Base-by-base conservation (phyloP, 64 coral and sea anemone genomes). In the Acropora tenuis region DNA sequence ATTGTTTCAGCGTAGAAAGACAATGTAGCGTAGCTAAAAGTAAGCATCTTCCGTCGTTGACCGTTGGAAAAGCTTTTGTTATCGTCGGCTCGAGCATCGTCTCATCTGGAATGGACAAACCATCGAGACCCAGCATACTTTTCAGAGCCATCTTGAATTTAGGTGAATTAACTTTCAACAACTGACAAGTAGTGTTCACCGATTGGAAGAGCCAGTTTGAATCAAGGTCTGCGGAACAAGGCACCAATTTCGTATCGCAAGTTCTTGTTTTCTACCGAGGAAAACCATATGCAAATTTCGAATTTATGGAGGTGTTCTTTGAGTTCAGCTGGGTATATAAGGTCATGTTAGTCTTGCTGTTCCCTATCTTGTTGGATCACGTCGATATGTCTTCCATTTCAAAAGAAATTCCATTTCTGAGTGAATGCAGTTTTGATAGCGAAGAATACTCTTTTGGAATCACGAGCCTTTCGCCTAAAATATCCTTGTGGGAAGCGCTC, bases 271-370 rank as follows among this genome's bases (percentile, higher is more conserved):
- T 85, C 45, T 71, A 46, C 82, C 82, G 65, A 85, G 82, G 65
- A 85, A 85, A 85, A 85, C 82, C 82, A 71, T 85, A 85, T 85
- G 82, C 63, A 85, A 85, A 85, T 83, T 65, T 30, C 63, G 72
- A 85, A 85, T 55, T 63, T 84, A 46, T 48, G 48, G 61, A 45
- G 82, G 63, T 85, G 11, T 46, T 85, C 72, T 17, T 13, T 1
- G 82, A 30, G 63, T 85, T 85, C 82, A 85, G 82, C 82, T 85
- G 82, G 52, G 52, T 60, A 43, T 45, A 81, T 30, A 5, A 55
- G 52, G 52, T 55, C 52, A 55, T 55, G 6, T 5, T 7, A 55
- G 52, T 55, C 11, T 81, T 1, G 13, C 30, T 66, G 61, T 83
- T 57, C 55, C 8, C 40, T 30, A 41, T 43, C 80, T 18, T 46